Conservation (phyloP, 2,113 vertebrate species). For the Heterocephalus glaber region DNA sequence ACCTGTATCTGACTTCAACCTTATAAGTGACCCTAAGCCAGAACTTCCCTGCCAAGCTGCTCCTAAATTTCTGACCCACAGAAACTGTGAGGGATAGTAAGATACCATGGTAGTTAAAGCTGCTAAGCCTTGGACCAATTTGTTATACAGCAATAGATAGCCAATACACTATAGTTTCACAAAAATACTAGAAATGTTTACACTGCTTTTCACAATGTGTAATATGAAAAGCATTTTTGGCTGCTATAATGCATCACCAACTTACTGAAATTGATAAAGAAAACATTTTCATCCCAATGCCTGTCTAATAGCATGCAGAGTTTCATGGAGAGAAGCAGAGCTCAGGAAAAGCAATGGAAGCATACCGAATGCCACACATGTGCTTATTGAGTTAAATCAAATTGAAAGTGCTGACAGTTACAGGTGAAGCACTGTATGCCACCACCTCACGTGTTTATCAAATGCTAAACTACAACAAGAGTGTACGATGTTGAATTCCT, state of each 20-base stretch:
- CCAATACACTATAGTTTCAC: background rate
- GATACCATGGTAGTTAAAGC: background rate
- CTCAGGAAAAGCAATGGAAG: slow-evolving; percentile 52
- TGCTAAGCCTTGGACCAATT: background rate
- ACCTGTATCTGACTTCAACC: background rate
- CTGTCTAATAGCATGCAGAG: slow-evolving; percentile 46
- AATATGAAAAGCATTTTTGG: slow-evolving; percentile 22
- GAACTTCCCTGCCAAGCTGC: background rate
- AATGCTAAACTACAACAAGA: slow-evolving; percentile 39
- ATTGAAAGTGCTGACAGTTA: slow-evolving; percentile 64
- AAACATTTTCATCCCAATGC: slow-evolving; percentile 50
- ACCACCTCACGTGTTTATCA: slow-evolving; percentile 64
- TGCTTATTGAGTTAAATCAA: slow-evolving; percentile 54
- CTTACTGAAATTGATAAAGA: slow-evolving; percentile 58
- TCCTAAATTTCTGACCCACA: background rate
- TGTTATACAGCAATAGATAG: background rate
- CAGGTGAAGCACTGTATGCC: slow-evolving; percentile 64
- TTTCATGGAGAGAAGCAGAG: slow-evolving; percentile 45
- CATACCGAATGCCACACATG: slow-evolving; percentile 29
- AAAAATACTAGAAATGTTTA: background rate
- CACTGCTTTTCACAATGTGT: background rate
- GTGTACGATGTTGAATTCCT: background rate
- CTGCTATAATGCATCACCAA: background rate
- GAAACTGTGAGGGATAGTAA: background rate
- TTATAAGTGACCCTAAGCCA: background rate